These are phyloP conservation scores for Lydus trimaculatus DNA, from an alignment of 2,888 invertebrate genomes.

Conservation along the genomic window DNA sequence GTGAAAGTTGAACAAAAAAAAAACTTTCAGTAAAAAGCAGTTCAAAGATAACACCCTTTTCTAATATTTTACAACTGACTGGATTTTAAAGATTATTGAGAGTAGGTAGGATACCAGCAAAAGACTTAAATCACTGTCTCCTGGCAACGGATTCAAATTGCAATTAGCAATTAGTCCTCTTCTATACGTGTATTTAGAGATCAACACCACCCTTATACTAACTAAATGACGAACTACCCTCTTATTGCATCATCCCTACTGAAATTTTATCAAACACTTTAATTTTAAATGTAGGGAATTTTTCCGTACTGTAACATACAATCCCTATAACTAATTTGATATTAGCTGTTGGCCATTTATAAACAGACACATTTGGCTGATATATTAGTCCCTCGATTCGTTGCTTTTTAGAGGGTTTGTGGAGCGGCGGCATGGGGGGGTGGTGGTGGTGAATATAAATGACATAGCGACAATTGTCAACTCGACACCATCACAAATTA, in stretches of 20 bases:
- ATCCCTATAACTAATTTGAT: constrained; percentile 44
- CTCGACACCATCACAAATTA: constrained; percentile 59
- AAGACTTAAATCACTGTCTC: constrained; percentile 54
- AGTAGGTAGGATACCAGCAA: constrained; percentile 24
- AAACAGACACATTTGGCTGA: constrained; percentile 52
- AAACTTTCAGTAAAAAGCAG: background rate
- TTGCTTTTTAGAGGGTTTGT: constrained; percentile 44
- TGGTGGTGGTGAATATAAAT: constrained; percentile 20
- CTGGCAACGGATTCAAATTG: constrained; percentile 55
- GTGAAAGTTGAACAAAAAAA: background rate
- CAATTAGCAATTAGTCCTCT: constrained; percentile 59
- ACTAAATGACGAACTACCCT: constrained; percentile 16
- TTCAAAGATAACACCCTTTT: constrained; percentile 34
- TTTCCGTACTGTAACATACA: background rate
- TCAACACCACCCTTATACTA: constrained; percentile 41
- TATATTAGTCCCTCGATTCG: constrained; percentile 55
- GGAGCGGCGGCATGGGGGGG: too few species aligned
- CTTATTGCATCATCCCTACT: background rate
- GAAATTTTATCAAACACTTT: constrained; percentile 6
- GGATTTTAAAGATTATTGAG: constrained; percentile 47
- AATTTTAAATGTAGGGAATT: background rate
- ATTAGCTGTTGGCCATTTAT: constrained; percentile 46
- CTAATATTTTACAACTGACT: constrained; percentile 51
- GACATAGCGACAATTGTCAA: constrained; percentile 56
- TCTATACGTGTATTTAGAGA: constrained; percentile 52